Base-by-base conservation (phyloP, 2,888 invertebrate species). In the Napeogenes sylphis region DNA sequence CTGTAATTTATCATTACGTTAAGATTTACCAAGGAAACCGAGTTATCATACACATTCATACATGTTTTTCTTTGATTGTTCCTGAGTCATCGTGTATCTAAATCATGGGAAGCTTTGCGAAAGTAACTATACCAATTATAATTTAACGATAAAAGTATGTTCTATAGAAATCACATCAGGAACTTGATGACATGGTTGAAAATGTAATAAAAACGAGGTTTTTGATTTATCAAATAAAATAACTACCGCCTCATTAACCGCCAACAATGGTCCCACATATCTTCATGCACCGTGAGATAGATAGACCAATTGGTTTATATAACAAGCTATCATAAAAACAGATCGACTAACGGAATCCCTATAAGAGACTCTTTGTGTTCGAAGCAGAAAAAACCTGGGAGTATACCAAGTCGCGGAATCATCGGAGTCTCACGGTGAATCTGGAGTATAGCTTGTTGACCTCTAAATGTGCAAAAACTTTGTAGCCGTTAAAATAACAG, bases 391-490 rank as follows among this genome's bases (percentile, higher is more conserved):
- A 82, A 80, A 78, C 66, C 65, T 74, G 68, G 67, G 69, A 71
- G 69, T 64, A 73, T 71, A 71, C 67, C 73, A 73, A 77, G 72
- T 71, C 71, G 67, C 75, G 74, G 75, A 78, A 79, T 75, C 80
- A 76, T 70, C 38, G 21, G 21, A 74, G 68, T 85, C 85, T 79
- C 87, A 87, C 86, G 87, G 79, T 80, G 78, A 80, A 75, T 73
- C 68, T 73, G 71, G 66, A 66, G 64, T 68, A 76, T 73, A 73
- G 69, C 71, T 70, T 73, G 71, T 73, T 80, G 82, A 81, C 82
- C 80, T 79, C 76, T 69, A 76, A 77, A 77, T 64, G 71, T 74
- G 77, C 73, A 73, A 68, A 65, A 70, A 70, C 67, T 65, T 42
- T 59, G 21, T 57, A 58, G 51, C 62, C 62, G 54, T 59, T 64